These are phyloP conservation scores for Drosophila nigrodunni DNA, from an alignment of 1,140 invertebrate genomes.

Conservation along the genomic window DNA sequence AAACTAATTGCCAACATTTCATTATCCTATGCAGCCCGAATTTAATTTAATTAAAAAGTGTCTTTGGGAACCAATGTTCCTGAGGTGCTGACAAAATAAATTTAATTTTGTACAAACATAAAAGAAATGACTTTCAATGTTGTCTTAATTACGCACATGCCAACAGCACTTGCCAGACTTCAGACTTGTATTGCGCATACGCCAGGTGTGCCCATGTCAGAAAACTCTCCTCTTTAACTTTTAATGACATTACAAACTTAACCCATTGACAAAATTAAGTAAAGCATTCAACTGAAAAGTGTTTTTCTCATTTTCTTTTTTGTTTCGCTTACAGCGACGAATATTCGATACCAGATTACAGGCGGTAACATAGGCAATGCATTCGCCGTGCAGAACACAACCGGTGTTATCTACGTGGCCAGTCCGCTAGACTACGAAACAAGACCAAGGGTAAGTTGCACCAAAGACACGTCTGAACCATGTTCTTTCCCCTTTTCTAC, in stretches of 20 bases:
- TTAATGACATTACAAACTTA: constrained; percentile 23
- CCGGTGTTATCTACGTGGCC: constrained; percentile 91
- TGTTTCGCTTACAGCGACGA: constrained; percentile 87
- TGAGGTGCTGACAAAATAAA: constrained; percentile 36
- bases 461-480: background rate
- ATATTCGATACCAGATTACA: constrained; percentile 91
- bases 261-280: constrained; percentile 14
- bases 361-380: constrained; percentile 91
- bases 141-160: constrained; percentile 38
- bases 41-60: constrained; percentile 38
- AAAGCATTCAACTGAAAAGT: background rate
- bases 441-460: constrained; percentile 88
- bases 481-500: background rate
- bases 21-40: background rate
- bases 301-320: background rate
- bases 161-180: constrained; percentile 8
- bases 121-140: constrained; percentile 29
- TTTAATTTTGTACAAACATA: constrained; percentile 35
- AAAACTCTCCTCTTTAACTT: constrained; percentile 21
- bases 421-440: constrained; percentile 91
- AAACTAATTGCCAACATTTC: background rate
- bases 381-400: constrained; percentile 90
- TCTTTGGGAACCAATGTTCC: background rate
- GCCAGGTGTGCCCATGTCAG: constrained; percentile 18
- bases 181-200: constrained; percentile 42